Evolutionary conservation across 2,888 invertebrate species (phyloP).

Genomic region (Campoplex capitator): DNA sequence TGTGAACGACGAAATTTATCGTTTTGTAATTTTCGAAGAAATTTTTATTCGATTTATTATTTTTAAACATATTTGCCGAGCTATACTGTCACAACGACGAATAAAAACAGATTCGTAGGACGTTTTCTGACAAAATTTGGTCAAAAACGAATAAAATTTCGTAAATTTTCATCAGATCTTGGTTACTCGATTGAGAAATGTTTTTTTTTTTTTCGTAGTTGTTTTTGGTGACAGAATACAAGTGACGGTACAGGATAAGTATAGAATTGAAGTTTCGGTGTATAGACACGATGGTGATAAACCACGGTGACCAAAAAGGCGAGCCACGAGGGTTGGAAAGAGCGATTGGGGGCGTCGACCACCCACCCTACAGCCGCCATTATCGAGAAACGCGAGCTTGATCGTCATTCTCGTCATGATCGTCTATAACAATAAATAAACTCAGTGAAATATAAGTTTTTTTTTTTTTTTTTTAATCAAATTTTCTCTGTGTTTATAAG

Average conservation of each 20-base stretch:
- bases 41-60: background rate
- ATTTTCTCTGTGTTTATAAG: background rate
- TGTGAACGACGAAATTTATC: too few species aligned
- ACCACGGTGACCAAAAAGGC: constrained; percentile 55
- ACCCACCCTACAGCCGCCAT: constrained; percentile 76
- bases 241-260: background rate
- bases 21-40: background rate
- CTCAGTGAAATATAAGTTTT: background rate
- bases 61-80: background rate
- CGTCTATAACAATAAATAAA: constrained; percentile 27
- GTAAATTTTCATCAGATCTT: background rate
- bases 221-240: background rate
- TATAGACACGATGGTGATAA: constrained; percentile 38
- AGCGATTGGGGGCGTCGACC: constrained; percentile 63
- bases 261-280: background rate
- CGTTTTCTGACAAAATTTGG: background rate
- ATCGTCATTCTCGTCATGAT: constrained; percentile 42
- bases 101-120: background rate
- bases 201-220: background rate
- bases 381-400: constrained; percentile 71
- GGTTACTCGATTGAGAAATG: background rate
- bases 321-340: constrained; percentile 45
- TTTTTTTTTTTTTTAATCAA: background rate
- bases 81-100: background rate
- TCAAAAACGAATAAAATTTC: background rate